Conservation (phyloP, 1,140 invertebrate species). For the Drosophila bifasciata region DNA sequence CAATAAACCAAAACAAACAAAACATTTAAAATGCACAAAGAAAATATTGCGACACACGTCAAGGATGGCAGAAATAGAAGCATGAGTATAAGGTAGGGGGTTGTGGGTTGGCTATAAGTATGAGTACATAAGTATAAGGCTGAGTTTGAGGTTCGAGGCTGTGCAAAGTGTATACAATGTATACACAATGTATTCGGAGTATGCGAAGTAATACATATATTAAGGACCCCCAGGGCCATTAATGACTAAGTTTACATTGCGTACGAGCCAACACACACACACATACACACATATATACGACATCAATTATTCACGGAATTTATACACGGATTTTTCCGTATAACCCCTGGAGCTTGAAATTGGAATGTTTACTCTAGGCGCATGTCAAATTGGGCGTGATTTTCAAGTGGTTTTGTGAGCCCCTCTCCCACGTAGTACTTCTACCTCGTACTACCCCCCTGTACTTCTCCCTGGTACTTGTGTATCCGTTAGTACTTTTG, state of each 20-base stretch:
- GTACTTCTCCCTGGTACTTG: conserved; percentile 23
- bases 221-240: conserved; percentile 64
- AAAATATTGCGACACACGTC: conserved; percentile 70
- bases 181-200: conserved; percentile 24
- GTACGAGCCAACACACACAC: conserved; percentile 40
- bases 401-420: conserved; percentile 64
- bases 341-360: conserved; percentile 34
- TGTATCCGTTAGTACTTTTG: conserved; percentile 54
- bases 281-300: conserved; percentile 38
- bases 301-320: conserved; percentile 79
- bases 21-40: conserved; percentile 72
- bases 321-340: conserved; percentile 75
- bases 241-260: conserved; percentile 72
- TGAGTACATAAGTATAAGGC: conserved; percentile 3
- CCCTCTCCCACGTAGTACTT: too few relatives aligned
- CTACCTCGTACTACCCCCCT: too few relatives aligned
- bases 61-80: conserved; percentile 18
- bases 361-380: conserved; percentile 72
- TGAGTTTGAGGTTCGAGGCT: conserved; percentile 38
- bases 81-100: conserved; percentile 17
- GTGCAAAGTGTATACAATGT: conserved; percentile 32
- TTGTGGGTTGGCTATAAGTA: conserved; percentile 33
- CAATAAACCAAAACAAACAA: conserved; percentile 64
- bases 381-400: conserved; percentile 81
- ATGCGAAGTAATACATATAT: conserved; percentile 59